Percentiles rank a stretch among this genome's conserved stretches.
Evolutionary conservation across 2,888 invertebrate species (phyloP).

Genomic region (Hecatera dysodea): DNA sequence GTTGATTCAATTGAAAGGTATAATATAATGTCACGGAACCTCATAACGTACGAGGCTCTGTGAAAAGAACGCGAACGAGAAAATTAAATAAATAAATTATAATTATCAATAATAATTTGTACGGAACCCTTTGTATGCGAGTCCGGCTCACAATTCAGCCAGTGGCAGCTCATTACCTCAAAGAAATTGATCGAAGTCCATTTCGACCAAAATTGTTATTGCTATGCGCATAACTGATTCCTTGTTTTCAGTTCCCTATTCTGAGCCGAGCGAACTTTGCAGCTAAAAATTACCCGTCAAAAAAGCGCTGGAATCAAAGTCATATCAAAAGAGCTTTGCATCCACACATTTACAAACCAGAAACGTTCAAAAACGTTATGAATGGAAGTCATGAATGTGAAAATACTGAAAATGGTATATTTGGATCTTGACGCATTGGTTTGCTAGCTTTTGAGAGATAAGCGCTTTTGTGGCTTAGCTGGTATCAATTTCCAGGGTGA

Average conservation of each 20-base stretch:
- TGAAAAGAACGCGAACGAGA: too few species aligned
- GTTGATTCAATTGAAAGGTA: too few species aligned
- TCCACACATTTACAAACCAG: conserved; percentile 24
- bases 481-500: neutral
- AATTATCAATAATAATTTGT: too few species aligned
- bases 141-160: too few species aligned
- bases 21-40: too few species aligned
- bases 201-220: neutral
- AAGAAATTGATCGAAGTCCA: neutral
- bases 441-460: neutral
- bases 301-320: conserved; percentile 12
- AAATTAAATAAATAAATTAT: too few species aligned
- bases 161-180: too few species aligned
- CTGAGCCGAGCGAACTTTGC: neutral
- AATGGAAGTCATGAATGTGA: conserved; percentile 27
- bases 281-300: neutral
- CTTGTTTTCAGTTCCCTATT: neutral
- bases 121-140: too few species aligned
- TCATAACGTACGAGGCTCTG: too few species aligned
- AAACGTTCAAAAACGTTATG: conserved; percentile 16
- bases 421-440: neutral
- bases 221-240: neutral
- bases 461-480: neutral
- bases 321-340: conserved; percentile 16
- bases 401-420: conserved; percentile 18